These are phyloP conservation scores for Ips nitidus DNA, from an alignment of 1,140 invertebrate genomes.

Conservation along the genomic window DNA sequence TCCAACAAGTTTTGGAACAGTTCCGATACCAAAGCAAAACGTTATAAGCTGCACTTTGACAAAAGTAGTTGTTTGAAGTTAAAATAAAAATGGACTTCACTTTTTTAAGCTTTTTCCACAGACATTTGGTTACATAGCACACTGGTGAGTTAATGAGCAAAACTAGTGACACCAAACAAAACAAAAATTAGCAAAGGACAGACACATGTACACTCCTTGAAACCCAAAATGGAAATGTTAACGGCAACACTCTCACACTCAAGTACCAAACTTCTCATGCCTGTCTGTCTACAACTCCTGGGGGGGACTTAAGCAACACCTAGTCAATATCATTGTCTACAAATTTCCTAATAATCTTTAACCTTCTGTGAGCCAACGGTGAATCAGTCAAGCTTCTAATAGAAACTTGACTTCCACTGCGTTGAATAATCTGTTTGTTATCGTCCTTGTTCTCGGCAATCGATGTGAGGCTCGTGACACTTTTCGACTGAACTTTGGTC, in stretches of 20 bases:
- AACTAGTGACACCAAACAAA: no score
- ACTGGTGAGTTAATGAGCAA: no score
- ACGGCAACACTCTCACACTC: background rate
- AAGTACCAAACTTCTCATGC: conserved; percentile 12
- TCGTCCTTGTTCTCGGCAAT: background rate
- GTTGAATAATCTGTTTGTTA: conserved; percentile 16
- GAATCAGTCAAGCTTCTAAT: conserved; percentile 38
- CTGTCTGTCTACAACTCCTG: conserved; percentile 19
- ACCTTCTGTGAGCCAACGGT: conserved; percentile 39
- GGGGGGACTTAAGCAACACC: conserved; percentile 22
- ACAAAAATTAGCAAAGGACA: no score
- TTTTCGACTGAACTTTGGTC: conserved; percentile 39
- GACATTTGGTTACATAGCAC: no score
- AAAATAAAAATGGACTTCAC: no score
- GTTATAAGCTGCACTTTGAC: no score
- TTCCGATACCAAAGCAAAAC: no score
- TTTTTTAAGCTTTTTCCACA: no score
- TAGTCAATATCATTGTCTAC: conserved; percentile 43
- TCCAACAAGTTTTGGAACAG: no score
- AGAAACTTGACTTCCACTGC: conserved; percentile 35
- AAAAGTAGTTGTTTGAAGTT: no score
- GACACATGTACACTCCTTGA: no score
- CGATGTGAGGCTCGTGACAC: conserved; percentile 32
- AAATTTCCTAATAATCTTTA: conserved; percentile 42
- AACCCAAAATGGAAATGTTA: no score